Percentiles rank a stretch among this genome's conserved stretches.
Evolutionary conservation across 2,888 invertebrate species (phyloP).

Genomic region (Drosophila atripex): DNA sequence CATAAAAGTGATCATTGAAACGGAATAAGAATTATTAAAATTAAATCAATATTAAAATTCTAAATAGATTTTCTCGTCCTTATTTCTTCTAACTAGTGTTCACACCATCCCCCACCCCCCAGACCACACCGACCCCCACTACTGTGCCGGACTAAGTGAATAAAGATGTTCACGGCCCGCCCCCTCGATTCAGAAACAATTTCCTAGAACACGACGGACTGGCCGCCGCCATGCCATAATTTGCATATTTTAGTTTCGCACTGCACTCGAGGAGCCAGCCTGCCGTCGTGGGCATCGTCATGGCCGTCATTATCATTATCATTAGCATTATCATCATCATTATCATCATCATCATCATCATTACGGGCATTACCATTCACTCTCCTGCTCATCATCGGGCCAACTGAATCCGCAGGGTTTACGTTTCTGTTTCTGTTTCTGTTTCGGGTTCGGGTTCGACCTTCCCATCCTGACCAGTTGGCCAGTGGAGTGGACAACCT

Average conservation of each 20-base stretch:
- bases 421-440: background rate
- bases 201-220: background rate
- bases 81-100: no score
- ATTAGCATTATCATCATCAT: conserved; percentile 14
- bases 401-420: conserved; percentile 2
- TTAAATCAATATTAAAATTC: no score
- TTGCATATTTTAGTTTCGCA: conserved; percentile 41
- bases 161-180: conserved; percentile 29
- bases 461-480: conserved; percentile 14
- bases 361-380: conserved; percentile 9
- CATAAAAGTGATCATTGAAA: no score
- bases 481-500: conserved; percentile 31
- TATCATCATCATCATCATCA: conserved; percentile 7
- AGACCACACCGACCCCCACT: background rate
- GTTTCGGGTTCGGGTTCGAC: background rate
- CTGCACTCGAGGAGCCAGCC: conserved; percentile 31
- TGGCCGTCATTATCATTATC: conserved; percentile 11
- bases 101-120: no score
- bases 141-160: conserved; percentile 15
- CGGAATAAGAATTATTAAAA: no score
- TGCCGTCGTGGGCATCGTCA: no score
- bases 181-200: conserved; percentile 2
- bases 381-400: conserved; percentile 4
- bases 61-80: no score
- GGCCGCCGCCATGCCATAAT: conserved; percentile 15